A percentile compares a stretch with the other conserved stretches of the same genome.
Evolutionary conservation across 2,113 vertebrate genomes (phyloP).

Genomic region (Anser cygnoides): DNA sequence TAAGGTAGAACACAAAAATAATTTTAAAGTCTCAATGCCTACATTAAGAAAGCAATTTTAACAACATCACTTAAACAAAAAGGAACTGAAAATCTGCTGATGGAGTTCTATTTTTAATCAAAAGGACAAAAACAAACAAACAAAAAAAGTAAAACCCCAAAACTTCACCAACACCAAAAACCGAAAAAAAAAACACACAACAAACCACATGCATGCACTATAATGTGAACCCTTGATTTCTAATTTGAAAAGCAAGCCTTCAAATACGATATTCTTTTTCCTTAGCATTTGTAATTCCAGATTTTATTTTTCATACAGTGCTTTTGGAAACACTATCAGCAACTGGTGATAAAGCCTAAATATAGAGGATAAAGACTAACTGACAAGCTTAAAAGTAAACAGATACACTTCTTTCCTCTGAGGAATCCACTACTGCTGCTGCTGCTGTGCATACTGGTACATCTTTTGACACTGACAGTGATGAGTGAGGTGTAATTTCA

Average conservation of each 20-base stretch:
- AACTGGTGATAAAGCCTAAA: not conserved
- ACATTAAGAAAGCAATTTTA: not conserved
- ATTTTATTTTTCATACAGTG: not conserved
- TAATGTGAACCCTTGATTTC: not conserved
- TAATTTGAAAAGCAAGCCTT: not conserved
- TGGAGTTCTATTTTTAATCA: not conserved
- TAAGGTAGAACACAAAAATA: not conserved
- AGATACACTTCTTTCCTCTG: not conserved
- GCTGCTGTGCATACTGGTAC: not conserved
- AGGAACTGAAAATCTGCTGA: not conserved
- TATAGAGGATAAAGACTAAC: constrained; percentile 17
- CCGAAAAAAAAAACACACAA: not conserved
- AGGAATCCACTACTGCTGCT: not conserved
- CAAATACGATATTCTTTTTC: not conserved
- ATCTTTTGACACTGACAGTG: constrained; percentile 33
- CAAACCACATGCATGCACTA: not conserved
- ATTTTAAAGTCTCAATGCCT: not conserved
- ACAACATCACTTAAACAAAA: not conserved
- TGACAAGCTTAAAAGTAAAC: constrained; percentile 5
- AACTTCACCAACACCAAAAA: not conserved
- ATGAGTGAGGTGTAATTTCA: constrained; percentile 30
- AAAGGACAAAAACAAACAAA: not conserved
- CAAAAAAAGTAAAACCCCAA: not conserved
- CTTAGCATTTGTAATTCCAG: not conserved
- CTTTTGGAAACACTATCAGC: not conserved